These are phyloP conservation scores for Bovichtus diacanthus DNA, from an alignment of 2,797 vertebrate species.

Conservation along the genomic window DNA sequence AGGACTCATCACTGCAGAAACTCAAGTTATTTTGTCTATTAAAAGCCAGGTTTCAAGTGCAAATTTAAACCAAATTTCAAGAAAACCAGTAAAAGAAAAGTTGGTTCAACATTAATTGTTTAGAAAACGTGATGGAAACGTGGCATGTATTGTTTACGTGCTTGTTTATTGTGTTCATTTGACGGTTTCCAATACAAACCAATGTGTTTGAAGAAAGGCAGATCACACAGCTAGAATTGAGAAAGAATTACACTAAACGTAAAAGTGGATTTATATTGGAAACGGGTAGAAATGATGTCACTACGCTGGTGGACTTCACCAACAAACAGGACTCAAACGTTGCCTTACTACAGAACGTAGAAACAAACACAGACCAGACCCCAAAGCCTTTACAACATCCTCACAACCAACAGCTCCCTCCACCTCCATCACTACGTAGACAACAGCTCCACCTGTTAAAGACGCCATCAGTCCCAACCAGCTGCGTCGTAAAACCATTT, in stretches of 20 bases:
- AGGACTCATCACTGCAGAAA: background rate
- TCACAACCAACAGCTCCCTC: slow-evolving; percentile 7
- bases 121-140: background rate
- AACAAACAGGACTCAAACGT: background rate
- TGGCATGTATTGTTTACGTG: too few relatives aligned
- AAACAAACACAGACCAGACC: slow-evolving; percentile 29
- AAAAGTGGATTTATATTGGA: background rate
- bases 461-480: background rate
- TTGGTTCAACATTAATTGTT: background rate
- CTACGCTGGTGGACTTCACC: background rate
- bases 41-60: background rate
- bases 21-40: background rate
- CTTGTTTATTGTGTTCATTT: background rate
- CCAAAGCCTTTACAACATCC: background rate
- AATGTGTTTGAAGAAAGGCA: too few relatives aligned
- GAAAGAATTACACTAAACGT: too few relatives aligned
- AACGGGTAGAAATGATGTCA: background rate
- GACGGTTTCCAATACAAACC: background rate
- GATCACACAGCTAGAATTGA: background rate
- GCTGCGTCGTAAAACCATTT: slow-evolving; percentile 13
- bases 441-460: slow-evolving; percentile 18
- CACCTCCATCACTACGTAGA: background rate
- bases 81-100: background rate
- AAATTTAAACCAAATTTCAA: background rate
- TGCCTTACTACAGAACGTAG: background rate